Base-by-base conservation (phyloP, 1,140 invertebrate genomes). In the Ericerus pela region DNA sequence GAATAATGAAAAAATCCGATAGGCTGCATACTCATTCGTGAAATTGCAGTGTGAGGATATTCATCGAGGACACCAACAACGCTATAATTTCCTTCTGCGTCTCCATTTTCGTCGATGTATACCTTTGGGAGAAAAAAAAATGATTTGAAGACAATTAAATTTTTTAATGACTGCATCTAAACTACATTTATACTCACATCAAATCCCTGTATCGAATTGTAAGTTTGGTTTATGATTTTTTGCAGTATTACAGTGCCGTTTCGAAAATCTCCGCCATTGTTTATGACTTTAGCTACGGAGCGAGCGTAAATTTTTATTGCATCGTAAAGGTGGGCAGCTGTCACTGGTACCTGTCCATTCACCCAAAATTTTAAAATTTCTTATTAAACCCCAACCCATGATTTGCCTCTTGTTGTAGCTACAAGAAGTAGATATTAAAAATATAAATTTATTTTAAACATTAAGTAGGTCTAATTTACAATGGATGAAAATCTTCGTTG, bases 41-140 rank as follows among this genome's bases (percentile, higher is more conserved):
- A 52, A 26, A 55, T 52, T 59, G 68, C 56, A 61, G 74, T 58
- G 62, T 82, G 78, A 59, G 76, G 72, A 33, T 81, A 73, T n/a
- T 47, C 41, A 24, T 20, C 16, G 4, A 8, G 41, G 8, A 81
- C 70, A 0, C 82, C 79, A 12, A 93, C 77, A 1, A 93, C 79
- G 0, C 88, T 87, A 67, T 88, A 93, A 69, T 93, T 92, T 1
- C 88, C 89, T 65, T 91, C 85, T 0, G 90, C 88, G 67, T 94
- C 88, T 1, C 88, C 89, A 65, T 88, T 86, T 2, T 76, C 76
- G 65, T 93, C 88, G 59, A 94, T 90, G 57, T 80, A 79, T 0
- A 89, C 82, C 76, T 86, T 56, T 24, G 16, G 27, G n/a, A 53
- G 5, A 5, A 29, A 4, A 53, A 29, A n/a, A 53, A 16, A 53